Percentiles rank a stretch among this genome's conserved stretches.
These are phyloP conservation scores for Folsomia manolachei DNA, from an alignment of 2,888 invertebrate species.

Conservation along the genomic window DNA sequence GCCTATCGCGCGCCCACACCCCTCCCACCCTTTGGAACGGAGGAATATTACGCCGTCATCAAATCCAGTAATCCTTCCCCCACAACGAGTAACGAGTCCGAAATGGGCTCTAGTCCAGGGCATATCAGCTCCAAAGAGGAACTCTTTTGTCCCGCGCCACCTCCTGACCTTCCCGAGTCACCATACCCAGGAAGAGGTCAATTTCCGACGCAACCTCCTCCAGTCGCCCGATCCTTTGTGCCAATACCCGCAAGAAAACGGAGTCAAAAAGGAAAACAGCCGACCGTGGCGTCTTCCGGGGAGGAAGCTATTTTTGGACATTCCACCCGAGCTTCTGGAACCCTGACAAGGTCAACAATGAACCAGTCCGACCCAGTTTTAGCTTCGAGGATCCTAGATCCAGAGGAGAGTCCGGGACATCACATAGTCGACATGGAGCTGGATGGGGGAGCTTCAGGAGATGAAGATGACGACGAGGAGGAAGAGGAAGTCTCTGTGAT, in stretches of 20 bases:
- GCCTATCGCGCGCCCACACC: constrained; percentile 48
- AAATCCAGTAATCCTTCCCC: constrained; percentile 49
- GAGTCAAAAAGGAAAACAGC: constrained; percentile 25
- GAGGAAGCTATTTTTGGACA: constrained; percentile 41
- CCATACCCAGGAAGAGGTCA: constrained; percentile 31
- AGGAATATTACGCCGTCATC: constrained; percentile 46
- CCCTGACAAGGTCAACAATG: constrained; percentile 32
- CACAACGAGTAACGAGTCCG: constrained; percentile 48
- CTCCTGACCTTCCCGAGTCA: constrained; percentile 45
- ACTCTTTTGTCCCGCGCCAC: constrained; percentile 43
- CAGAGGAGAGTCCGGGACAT: constrained; percentile 19
- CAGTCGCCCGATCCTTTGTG: constrained; percentile 5
- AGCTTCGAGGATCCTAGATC: constrained; percentile 20
- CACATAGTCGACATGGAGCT: not conserved
- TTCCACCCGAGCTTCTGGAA: not conserved
- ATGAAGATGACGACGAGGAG: not conserved
- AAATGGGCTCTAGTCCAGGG: constrained; percentile 46
- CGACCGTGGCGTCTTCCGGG: constrained; percentile 43
- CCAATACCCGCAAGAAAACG: constrained; percentile 6
- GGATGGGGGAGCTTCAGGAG: constrained; percentile 9
- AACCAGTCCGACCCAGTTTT: constrained; percentile 46
- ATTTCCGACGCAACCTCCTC: constrained; percentile 13
- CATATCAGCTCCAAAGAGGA: constrained; percentile 45
- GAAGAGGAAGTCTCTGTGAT: not conserved
- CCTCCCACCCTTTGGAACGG: constrained; percentile 46